Base-by-base conservation (phyloP, 2,888 invertebrate species). In the Philereme transversata region DNA sequence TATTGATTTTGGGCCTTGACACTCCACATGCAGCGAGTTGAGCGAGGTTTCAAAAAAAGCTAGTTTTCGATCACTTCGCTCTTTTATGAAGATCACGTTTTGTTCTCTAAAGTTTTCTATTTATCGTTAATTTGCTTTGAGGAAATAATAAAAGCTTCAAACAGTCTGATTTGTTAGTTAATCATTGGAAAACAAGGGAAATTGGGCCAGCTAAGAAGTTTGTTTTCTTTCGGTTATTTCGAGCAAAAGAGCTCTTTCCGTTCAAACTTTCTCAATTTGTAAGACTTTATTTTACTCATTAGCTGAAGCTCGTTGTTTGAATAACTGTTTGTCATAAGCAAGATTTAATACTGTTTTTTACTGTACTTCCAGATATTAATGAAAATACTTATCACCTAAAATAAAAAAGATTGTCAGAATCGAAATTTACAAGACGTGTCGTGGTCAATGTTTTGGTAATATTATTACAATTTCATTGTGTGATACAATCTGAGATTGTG, bases 171-270 rank as follows among this genome's bases (percentile, higher is more conserved):
- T 40, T 6, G 40, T 40, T 5, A 8, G 6, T 8, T 33, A 9
- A 41, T 35, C 47, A 52, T n/a, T 51, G n/a, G 61, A 45, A 50
- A 58, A 64, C 55, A 33, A 38, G 22, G 47, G 38, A 72, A 69
- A 66, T 60, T 63, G 64, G 60, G 61, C 46, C 60, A 61, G 45
- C 50, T 50, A 62, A 52, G 40, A 64, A 56, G 50, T 69, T 69
- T 59, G 53, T 64, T 73, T 66, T 44, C 54, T 65, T 67, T 64
- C 49, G 62, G 54, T 44, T 62, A 36, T 46, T 64, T 57, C 57
- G 58, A 44, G 53, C 45, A 63, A 64, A 61, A 60, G 62, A 60
- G 52, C 51, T 52, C 51, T 55, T 55, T 11, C 22, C 22, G 51
- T 48, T 41, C 50, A 34, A 56, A 66, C 60, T 57, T 52, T 54